Percentiles rank a stretch among this genome's conserved stretches.
Conservation (phyloP, 2,113 vertebrate species). For the Rafetus swinhoei region DNA sequence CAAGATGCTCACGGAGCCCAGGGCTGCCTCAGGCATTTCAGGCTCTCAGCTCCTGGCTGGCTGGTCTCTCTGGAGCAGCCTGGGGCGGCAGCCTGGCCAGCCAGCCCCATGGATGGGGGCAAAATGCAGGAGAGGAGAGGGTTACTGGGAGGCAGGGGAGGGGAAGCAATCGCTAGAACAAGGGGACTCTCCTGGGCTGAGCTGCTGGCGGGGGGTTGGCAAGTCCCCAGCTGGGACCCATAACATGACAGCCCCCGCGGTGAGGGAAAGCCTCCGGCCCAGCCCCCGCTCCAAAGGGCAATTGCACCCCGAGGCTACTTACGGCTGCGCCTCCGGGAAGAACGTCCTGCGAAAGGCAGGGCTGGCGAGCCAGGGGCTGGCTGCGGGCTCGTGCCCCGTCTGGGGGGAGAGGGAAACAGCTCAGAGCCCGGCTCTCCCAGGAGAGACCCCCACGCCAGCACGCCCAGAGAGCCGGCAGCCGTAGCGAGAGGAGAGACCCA, state of each 20-base stretch:
- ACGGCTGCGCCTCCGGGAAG: conserved; percentile 56
- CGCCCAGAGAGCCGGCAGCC: neutral
- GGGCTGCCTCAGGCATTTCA: no score
- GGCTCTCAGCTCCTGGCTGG: neutral
- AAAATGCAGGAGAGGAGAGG: neutral
- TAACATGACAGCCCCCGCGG: neutral
- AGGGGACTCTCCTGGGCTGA: no score
- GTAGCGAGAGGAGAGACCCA: neutral
- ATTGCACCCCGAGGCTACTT: neutral
- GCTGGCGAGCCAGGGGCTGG: conserved; percentile 66
- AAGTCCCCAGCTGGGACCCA: neutral
- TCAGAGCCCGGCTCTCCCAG: accelerated
- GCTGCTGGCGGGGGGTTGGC: neutral
- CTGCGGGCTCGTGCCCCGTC: neutral
- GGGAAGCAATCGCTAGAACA: no score
- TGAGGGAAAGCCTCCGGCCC: neutral
- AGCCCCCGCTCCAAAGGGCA: no score
- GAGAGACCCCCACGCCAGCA: accelerated
- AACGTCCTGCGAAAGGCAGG: conserved; percentile 67
- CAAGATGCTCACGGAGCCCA: accelerated
- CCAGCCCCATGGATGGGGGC: neutral
- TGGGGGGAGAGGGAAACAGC: neutral
- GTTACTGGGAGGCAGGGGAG: neutral
- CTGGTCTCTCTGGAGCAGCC: neutral
- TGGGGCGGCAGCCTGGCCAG: no score